These are phyloP conservation scores for Mesorhabditis spiculigera DNA, from an alignment of 2,888 invertebrate species.

Conservation along the genomic window DNA sequence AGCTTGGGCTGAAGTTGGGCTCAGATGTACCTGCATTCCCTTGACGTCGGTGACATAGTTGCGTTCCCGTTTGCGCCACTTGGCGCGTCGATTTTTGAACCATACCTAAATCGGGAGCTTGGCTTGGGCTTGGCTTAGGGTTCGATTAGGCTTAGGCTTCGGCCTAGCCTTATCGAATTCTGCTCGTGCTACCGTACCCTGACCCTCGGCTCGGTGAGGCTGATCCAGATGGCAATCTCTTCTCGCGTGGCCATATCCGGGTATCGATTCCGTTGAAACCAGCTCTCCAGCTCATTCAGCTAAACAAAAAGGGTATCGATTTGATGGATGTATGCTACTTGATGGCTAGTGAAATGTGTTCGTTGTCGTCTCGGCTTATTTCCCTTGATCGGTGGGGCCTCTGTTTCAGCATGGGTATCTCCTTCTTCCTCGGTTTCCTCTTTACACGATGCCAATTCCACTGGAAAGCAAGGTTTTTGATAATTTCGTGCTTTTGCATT, in stretches of 20 bases:
- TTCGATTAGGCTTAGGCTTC: too few relatives aligned
- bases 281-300: constrained; percentile 81
- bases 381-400: background rate
- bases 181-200: constrained; percentile 72
- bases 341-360: constrained; percentile 97
- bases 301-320: constrained; percentile 16
- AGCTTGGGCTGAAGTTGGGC: too few relatives aligned
- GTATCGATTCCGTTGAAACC: constrained; percentile 93
- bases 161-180: background rate
- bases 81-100: constrained; percentile 58
- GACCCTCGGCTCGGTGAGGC: constrained; percentile 94
- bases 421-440: constrained; percentile 6
- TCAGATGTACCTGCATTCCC: background rate
- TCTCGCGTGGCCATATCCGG: constrained; percentile 98
- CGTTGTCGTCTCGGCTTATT: constrained; percentile 80
- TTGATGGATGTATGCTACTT: constrained; percentile 60
- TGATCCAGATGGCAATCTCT: constrained; percentile 99
- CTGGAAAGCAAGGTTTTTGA: background rate
- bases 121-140: background rate
- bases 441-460: background rate
- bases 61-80: constrained; percentile 57
- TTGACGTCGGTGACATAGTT: constrained; percentile 26
- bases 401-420: background rate
- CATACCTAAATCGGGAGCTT: constrained; percentile 47
- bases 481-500: background rate